phyloP scores from a whole-genome alignment of 2,113 vertebrate species.

The Bungarus multicinctus region DNA sequence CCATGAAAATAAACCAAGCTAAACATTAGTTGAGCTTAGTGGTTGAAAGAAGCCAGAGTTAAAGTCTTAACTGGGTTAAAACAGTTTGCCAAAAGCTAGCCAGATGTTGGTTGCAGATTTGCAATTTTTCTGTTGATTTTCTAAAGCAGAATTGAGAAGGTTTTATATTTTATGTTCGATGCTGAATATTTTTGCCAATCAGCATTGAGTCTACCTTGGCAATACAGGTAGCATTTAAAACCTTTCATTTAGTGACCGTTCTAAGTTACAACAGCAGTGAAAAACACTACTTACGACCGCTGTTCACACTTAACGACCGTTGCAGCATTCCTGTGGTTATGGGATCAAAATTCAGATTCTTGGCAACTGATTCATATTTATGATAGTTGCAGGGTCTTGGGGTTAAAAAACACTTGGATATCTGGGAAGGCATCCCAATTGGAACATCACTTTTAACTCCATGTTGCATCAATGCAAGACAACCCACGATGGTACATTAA shows the following conservation, averaged over 20 bases:
- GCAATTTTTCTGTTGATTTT: neutral
- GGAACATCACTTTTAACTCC: neutral
- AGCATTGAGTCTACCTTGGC: neutral
- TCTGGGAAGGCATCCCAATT: too few relatives aligned
- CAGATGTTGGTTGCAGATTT: neutral
- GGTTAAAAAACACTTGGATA: too few relatives aligned
- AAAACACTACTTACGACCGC: neutral
- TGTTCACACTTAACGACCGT: neutral
- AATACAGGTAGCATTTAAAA: neutral
- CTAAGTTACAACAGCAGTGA: neutral
- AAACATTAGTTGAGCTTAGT: neutral
- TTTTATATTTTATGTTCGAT: neutral
- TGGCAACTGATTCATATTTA: neutral
- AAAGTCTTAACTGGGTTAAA: neutral
- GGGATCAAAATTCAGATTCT: fast-evolving
- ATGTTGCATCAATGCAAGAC: neutral
- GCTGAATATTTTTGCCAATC: neutral
- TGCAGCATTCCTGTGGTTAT: neutral
- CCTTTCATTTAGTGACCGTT: neutral
- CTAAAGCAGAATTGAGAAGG: neutral
- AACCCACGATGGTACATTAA: too few relatives aligned
- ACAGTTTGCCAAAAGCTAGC: neutral
- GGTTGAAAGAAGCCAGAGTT: neutral
- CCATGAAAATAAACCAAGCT: neutral
- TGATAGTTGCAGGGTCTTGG: neutral